Percentiles rank a stretch among this genome's conserved stretches.
Conservation (phyloP, 2,797 vertebrate species). For the Poeciliopsis turneri region DNA sequence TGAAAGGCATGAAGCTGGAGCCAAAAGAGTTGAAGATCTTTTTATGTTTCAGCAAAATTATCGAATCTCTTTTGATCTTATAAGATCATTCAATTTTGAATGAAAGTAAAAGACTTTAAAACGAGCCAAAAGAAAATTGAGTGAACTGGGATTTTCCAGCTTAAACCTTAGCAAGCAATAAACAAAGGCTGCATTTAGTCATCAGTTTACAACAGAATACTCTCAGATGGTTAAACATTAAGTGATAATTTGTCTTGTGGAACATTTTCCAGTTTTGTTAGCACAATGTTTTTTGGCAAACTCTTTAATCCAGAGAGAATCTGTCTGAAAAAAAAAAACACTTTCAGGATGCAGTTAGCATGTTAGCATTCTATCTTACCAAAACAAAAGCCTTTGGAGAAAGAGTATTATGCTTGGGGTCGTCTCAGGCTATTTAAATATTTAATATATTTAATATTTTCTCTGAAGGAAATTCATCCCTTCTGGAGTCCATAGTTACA, state of each 20-base stretch:
- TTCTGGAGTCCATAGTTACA: too few relatives aligned
- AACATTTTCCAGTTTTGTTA: background rate
- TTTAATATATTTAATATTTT: background rate
- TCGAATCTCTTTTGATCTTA: background rate
- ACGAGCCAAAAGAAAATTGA: background rate
- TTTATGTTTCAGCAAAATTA: background rate
- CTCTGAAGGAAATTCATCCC: background rate
- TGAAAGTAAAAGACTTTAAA: background rate
- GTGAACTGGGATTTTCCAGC: background rate
- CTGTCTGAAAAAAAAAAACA: background rate
- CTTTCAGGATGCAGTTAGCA: background rate
- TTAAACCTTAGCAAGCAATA: background rate
- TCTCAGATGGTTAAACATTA: background rate
- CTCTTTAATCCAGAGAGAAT: background rate
- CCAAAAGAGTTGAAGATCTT: background rate
- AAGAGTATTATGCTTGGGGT: background rate
- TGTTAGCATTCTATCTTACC: background rate
- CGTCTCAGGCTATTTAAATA: background rate
- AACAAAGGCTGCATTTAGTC: background rate
- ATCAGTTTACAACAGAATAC: background rate
- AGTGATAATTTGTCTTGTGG: background rate
- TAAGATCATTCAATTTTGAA: background rate
- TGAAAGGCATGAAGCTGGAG: background rate
- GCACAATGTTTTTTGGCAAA: background rate
- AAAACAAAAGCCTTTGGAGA: background rate